Evolutionary conservation across 2,888 invertebrate genomes (phyloP), one percentile per base, ranked within the genome.

Genomic region (Drosophila melanocephala): DNA sequence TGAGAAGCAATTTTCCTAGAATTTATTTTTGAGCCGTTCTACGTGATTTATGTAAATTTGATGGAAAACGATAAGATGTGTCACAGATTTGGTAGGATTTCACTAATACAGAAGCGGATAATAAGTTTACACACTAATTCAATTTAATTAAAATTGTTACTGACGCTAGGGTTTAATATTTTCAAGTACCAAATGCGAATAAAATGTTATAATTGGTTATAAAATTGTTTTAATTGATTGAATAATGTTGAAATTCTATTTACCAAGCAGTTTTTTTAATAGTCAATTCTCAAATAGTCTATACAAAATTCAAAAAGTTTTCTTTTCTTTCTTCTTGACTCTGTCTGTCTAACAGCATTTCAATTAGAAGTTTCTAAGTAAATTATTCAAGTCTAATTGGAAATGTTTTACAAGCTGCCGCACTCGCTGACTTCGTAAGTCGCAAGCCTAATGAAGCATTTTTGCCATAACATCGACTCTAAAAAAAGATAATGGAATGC

Each of bases 311-410:
- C n/a, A 42, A 28, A 33, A 39, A 39, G 50, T 28, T 56, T 39
- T 12, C 16, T 5, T 52, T 66, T 62, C 6, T 14, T 22, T 35
- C 28, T 28, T 28, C n/a, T 33, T 10, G 39, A 44, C 37, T 10
- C 50, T 37, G 64, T 30, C 50, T 55, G 56, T 42, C 44, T 30
- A 71, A 84, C 73, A 70, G 55, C 47, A 51, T 72, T 89, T 86
- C 70, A 75, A 86, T 86, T 89, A 80, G 52, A 86, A 89, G 63
- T 89, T 83, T 37, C 5, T 59, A 80, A 72, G 39, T 53, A 64
- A 86, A 71, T 86, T 79, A 51, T 26, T 30, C 63, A 75, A 79
- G 69, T 42, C 64, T 75, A 64, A 70, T 72, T 85, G 75, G 57
- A 64, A 72, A 74, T 69, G 62, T 63, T 61, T 58, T 44, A 52